Evolutionary conservation across 2,888 invertebrate species (phyloP).

Genomic region (Melipona beecheii): DNA sequence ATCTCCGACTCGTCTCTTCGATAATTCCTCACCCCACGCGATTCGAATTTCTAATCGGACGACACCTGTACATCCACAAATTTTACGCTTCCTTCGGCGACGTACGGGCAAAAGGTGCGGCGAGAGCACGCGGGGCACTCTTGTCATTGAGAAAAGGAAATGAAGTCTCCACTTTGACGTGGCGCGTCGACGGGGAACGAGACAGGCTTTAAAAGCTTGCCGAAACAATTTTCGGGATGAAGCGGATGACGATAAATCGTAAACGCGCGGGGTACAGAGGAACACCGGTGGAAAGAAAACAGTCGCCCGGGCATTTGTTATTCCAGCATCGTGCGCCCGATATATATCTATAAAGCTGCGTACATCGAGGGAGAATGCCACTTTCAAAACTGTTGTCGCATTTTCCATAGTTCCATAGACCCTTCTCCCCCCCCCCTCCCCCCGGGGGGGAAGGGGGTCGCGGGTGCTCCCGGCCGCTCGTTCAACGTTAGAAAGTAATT

Average conservation of each 20-base stretch:
- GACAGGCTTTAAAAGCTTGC: slow-evolving; percentile 68
- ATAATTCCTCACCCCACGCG: not conserved
- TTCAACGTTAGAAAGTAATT: slow-evolving; percentile 56
- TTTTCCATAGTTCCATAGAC: slow-evolving; percentile 34
- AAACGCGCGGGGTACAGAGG: slow-evolving; percentile 37
- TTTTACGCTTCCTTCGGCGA: not conserved
- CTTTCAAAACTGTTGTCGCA: slow-evolving; percentile 68
- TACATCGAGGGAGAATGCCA: slow-evolving; percentile 62
- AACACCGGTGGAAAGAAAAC: slow-evolving; percentile 60
- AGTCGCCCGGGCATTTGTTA: slow-evolving; percentile 71
- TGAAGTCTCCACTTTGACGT: slow-evolving; percentile 52
- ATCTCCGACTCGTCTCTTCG: not conserved
- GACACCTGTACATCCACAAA: not conserved
- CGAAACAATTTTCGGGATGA: slow-evolving; percentile 74
- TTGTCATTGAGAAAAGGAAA: slow-evolving; percentile 29
- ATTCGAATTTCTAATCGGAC: not conserved
- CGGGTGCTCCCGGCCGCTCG: not conserved
- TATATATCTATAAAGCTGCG: slow-evolving; percentile 70
- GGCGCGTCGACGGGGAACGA: slow-evolving; percentile 42
- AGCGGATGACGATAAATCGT: slow-evolving; percentile 72
- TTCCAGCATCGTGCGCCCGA: slow-evolving; percentile 66
- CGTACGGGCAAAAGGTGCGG: not conserved
- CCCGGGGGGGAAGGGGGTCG: no score
- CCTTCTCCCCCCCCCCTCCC: no score
- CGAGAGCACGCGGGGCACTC: slow-evolving; percentile 16